Evolutionary conservation across 2,113 vertebrate species (phyloP).

Genomic region (Phycodurus eques): DNA sequence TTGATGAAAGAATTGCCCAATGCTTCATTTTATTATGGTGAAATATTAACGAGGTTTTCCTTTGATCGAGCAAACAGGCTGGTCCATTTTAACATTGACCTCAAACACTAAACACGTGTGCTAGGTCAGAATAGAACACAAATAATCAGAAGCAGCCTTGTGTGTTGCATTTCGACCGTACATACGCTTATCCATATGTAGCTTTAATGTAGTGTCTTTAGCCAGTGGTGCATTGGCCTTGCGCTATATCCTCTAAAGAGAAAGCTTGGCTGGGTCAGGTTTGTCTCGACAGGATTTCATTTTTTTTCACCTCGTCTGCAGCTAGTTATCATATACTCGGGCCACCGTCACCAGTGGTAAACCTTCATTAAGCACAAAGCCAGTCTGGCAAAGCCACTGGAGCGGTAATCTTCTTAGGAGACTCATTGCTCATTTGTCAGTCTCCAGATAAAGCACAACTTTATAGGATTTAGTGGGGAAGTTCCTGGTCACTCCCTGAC

Average conservation of each 20-base stretch:
- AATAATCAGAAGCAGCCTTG: conserved; percentile 9
- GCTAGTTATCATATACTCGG: conserved; percentile 20
- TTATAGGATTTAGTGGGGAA: conserved; percentile 76
- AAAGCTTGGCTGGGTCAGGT: conserved; percentile 38
- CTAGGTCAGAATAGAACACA: not conserved
- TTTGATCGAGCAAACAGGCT: conserved; percentile 77
- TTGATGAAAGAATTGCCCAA: conserved; percentile 71
- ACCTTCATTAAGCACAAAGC: conserved; percentile 30
- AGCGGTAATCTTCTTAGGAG: conserved; percentile 78
- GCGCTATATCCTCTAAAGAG: conserved; percentile 18
- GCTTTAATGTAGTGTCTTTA: conserved; percentile 7
- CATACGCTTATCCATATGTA: conserved; percentile 3
- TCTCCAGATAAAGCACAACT: conserved; percentile 80
- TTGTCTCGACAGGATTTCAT: conserved; percentile 18
- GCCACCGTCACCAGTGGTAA: conserved; percentile 21
- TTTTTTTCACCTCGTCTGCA: conserved; percentile 9
- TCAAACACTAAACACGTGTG: not conserved
- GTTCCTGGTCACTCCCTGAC: conserved; percentile 68
- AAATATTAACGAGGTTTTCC: too few relatives aligned
- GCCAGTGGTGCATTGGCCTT: conserved; percentile 3
- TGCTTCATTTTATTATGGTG: conserved; percentile 67
- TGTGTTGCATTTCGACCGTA: conserved; percentile 1
- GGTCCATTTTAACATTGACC: not conserved
- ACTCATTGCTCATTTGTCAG: conserved; percentile 74
- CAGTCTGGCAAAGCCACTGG: conserved; percentile 49